These are phyloP conservation scores for Morus bassanus DNA, from an alignment of 2,797 vertebrate genomes.

Conservation along the genomic window DNA sequence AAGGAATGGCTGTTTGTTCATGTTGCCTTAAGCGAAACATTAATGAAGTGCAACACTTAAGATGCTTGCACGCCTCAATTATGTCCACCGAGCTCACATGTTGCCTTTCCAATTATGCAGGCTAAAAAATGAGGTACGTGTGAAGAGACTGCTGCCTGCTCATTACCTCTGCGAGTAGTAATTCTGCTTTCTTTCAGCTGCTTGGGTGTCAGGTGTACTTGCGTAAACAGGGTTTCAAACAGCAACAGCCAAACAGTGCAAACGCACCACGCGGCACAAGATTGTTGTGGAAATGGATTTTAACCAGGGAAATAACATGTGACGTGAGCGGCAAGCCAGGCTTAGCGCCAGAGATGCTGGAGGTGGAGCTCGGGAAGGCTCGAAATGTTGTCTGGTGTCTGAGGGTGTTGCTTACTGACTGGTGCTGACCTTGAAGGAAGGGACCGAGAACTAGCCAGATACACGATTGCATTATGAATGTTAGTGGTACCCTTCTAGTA, in stretches of 20 bases:
- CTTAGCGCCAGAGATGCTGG: rapidly evolving
- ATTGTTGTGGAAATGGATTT: background rate
- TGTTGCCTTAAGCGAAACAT: conserved; percentile 47
- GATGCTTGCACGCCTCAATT: conserved; percentile 20
- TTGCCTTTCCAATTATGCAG: conserved; percentile 40
- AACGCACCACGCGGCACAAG: rapidly evolving
- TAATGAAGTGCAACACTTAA: conserved; percentile 54
- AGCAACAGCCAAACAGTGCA: background rate
- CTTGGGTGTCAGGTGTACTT: background rate
- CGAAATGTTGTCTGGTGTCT: background rate
- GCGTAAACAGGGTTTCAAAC: background rate
- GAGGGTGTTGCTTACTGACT: background rate
- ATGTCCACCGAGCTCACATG: conserved; percentile 17
- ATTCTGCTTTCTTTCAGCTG: background rate
- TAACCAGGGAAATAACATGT: rapidly evolving
- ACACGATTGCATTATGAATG: background rate
- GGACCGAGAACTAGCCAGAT: background rate
- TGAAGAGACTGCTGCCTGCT: conserved; percentile 10
- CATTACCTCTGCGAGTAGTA: background rate
- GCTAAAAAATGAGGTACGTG: conserved; percentile 26
- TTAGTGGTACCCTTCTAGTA: background rate
- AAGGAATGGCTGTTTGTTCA: background rate
- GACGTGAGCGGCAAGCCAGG: rapidly evolving
- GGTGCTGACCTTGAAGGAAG: background rate
- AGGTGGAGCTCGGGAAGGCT: background rate